Evolutionary conservation across 2,113 vertebrate species (phyloP), one percentile per base, ranked within the genome.

Genomic region (Acanthisitta chloris): DNA sequence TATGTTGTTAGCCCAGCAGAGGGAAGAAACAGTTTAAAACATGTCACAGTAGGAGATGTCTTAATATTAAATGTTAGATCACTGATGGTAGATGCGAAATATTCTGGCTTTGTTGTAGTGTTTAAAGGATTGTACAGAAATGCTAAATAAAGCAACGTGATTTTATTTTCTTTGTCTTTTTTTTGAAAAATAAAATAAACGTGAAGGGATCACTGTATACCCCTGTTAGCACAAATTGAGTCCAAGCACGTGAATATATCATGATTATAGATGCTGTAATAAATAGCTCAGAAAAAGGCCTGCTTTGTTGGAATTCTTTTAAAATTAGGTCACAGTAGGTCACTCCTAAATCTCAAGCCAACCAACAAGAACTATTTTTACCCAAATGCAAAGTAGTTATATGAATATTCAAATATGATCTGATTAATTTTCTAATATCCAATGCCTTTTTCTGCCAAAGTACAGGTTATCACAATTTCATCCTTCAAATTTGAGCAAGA

Each of bases 371-470:
- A 86, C 82, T 96, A 95, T 93, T 97, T 98, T 97, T 97, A 96
- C 85, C 93, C 80, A 87, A 90, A 95, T 88, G 82, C 40, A 87
- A 90, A 87, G 40, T 77, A 93, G 46, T 62, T 94, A 92, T 95
- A 96, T 86, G 73, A 98, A 97, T 97, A 98, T 97, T 98, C 95
- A 97, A 95, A 97, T 80, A 62, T 76, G 58, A 96, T 94, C 93
- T 97, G 96, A 98, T 95, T 97, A 97, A 94, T 97, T 97, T 97
- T 97, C 90, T 79, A 84, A 97, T 96, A 95, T 38, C 58, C 80
- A 97, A 24, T 74, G 55, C 81, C 48, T 96, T 83, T 95, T 97
- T 86, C 93, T 97, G 93, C 74, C 94, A 92, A 52, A 65, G 38
- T 34, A 94, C 51, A 95, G 81, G 92, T 95, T 94, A 88, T 55